These are phyloP conservation scores for Hemibagrus wyckioides DNA, from an alignment of 2,113 vertebrate species.

Conservation along the genomic window DNA sequence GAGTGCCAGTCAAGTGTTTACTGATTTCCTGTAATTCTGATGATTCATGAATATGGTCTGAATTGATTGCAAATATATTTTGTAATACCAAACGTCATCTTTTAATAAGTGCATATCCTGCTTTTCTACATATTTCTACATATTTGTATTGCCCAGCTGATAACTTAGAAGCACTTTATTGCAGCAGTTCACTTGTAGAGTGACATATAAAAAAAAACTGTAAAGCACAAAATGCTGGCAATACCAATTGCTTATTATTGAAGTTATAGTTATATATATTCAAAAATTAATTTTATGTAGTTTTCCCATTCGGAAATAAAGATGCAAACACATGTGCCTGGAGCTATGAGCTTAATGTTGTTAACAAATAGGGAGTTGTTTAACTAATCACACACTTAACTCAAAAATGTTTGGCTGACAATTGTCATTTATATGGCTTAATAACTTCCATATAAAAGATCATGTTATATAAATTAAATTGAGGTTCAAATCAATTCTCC, in stretches of 20 bases:
- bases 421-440: background rate
- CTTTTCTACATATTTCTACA: constrained; percentile 15
- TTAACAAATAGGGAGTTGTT: background rate
- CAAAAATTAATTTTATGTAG: background rate
- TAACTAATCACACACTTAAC: background rate
- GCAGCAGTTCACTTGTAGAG: background rate
- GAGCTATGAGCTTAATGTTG: background rate
- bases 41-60: background rate
- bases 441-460: background rate
- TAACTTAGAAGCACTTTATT: constrained; percentile 2
- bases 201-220: too few species aligned
- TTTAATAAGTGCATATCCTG: background rate
- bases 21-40: background rate
- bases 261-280: background rate
- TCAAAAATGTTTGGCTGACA: background rate
- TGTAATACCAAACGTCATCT: background rate
- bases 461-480: background rate
- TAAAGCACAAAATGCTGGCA: background rate
- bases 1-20: background rate
- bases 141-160: constrained; percentile 19
- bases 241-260: background rate
- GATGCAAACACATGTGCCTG: background rate
- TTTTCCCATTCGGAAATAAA: background rate
- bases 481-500: background rate
- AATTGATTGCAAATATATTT: constrained; percentile 1